phyloP scores from a whole-genome alignment of 2,797 vertebrate genomes.

The Crocodylus rhombifer region DNA sequence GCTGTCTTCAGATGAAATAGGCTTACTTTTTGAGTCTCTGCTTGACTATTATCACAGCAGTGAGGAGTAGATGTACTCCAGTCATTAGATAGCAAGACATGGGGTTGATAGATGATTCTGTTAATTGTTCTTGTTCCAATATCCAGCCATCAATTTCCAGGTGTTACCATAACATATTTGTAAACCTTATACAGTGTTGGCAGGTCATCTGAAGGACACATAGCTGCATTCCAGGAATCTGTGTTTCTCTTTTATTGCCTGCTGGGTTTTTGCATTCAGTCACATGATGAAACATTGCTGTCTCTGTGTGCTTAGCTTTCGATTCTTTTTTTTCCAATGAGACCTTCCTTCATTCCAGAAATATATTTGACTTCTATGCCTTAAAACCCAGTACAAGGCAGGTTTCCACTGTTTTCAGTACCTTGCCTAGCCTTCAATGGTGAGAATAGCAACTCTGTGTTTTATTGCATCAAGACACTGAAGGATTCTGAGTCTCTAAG shows the following conservation, averaged over 20 bases:
- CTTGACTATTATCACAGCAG: background rate
- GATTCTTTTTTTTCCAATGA: background rate
- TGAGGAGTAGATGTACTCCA: background rate
- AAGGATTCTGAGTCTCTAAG: background rate
- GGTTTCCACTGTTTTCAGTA: background rate
- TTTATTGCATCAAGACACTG: background rate
- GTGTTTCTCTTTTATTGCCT: rapidly evolving
- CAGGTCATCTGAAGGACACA: background rate
- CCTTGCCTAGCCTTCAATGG: background rate
- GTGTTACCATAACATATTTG: background rate
- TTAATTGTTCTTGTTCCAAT: background rate
- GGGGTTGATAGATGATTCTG: background rate
- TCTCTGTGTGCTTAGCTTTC: slow-evolving; percentile 10
- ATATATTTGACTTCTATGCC: background rate
- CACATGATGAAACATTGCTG: background rate
- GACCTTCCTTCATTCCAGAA: background rate
- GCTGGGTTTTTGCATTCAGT: background rate
- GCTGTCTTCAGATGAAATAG: background rate
- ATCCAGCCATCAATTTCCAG: background rate
- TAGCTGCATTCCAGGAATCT: slow-evolving; percentile 12
- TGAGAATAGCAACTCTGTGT: background rate
- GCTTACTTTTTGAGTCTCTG: background rate
- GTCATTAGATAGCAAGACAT: background rate
- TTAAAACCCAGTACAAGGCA: background rate
- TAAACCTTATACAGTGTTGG: background rate